These are phyloP conservation scores for Tipula confusa DNA, from an alignment of 2,888 invertebrate genomes.

Conservation along the genomic window DNA sequence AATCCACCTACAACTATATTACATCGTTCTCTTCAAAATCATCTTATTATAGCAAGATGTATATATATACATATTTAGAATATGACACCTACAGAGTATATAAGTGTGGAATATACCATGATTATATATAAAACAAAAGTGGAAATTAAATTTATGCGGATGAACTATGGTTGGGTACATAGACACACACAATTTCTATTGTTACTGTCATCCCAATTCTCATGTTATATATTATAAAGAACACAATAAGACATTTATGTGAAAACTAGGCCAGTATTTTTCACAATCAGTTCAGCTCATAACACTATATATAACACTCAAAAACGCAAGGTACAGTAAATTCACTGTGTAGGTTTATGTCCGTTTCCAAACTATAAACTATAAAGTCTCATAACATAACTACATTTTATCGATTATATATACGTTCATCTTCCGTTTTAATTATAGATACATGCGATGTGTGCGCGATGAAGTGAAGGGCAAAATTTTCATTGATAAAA, in stretches of 20 bases:
- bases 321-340: neutral
- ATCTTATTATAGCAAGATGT: too few species aligned
- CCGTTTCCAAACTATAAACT: neutral
- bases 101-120: neutral
- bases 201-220: slow-evolving; percentile 13
- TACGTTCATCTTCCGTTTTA: neutral
- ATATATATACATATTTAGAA: too few species aligned
- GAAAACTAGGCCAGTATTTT: neutral
- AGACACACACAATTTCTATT: neutral
- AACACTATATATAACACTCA: neutral
- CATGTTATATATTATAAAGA: neutral
- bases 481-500: neutral
- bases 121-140: neutral
- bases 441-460: too few species aligned
- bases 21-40: neutral
- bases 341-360: neutral
- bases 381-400: neutral
- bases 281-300: neutral
- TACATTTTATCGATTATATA: neutral
- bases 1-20: neutral
- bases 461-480: neutral
- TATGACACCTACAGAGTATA: neutral
- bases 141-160: neutral
- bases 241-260: neutral
- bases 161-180: neutral